Conservation (phyloP, 2,888 invertebrate genomes). For the Galerucella nymphaeae region DNA sequence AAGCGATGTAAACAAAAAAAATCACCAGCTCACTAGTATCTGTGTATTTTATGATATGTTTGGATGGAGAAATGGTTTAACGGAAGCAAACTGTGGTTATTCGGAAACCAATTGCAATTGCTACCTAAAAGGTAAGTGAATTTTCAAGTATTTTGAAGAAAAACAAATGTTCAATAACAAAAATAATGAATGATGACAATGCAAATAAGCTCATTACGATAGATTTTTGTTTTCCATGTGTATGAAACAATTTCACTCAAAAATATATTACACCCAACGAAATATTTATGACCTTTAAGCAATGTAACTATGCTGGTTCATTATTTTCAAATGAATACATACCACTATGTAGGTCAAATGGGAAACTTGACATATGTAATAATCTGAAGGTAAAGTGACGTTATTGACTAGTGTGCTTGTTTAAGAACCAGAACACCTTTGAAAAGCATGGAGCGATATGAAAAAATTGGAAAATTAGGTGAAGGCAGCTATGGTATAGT, state of each 20-base stretch:
- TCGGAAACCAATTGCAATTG: slow-evolving; percentile 88
- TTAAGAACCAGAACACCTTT: slow-evolving; percentile 84
- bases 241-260: too few relatives aligned
- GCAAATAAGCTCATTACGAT: too few relatives aligned
- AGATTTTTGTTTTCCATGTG: too few relatives aligned
- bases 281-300: too few relatives aligned
- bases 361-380: too few relatives aligned
- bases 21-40: slow-evolving; percentile 25
- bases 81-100: slow-evolving; percentile 90
- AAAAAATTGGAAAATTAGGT: slow-evolving; percentile 92
- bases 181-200: too few relatives aligned
- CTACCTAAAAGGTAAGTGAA: slow-evolving; percentile 80
- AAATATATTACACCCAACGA: too few relatives aligned
- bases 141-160: slow-evolving; percentile 20
- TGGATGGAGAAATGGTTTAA: slow-evolving; percentile 93
- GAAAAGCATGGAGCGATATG: slow-evolving; percentile 93
- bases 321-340: too few relatives aligned
- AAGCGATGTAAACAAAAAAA: slow-evolving; percentile 42
- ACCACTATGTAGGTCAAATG: too few relatives aligned
- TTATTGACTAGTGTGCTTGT: slow-evolving; percentile 37
- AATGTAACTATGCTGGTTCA: too few relatives aligned
- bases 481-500: slow-evolving; percentile 97
- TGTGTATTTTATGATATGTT: slow-evolving; percentile 37
- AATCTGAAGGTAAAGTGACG: too few relatives aligned
- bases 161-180: not conserved